Evolutionary conservation across 2,888 invertebrate genomes (phyloP), one percentile per base, ranked within the genome.

Genomic region (Diarsia brunnea): DNA sequence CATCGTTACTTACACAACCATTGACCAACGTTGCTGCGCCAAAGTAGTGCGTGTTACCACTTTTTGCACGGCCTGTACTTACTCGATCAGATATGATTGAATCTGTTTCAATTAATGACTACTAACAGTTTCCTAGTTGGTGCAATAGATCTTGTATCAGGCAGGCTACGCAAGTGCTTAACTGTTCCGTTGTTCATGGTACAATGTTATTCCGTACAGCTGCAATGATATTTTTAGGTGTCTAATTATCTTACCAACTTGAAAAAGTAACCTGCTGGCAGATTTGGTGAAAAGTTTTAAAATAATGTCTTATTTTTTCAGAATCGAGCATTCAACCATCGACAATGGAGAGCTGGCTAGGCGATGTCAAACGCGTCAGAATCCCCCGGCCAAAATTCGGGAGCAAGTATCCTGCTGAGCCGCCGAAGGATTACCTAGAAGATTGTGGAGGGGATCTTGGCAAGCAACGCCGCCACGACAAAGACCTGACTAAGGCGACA

Each of bases 321-420:
- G 81, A 38, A 16, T 31, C 31, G 24, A 55, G 21, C 58, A 61
- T 67, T 75, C 27, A 53, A 21, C 43, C 63, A 47, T 75, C 61
- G 55, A 92, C 85, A 87, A 98, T 98, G 98, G 98, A 98, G 92
- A 98, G 98, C 88, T 98, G 98, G 98, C 94, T 98, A 90, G 97
- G 97, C 85, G 98, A 98, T 93, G 98, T 98, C 67, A 98, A 98
- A 93, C 97, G 98, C 87, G 98, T 98, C 82, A 97, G 98, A 88
- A 98, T 98, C 89, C 98, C 98, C 45, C 97, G 98, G 84, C 98
- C 98, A 10, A 98, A 98, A 96, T 98, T 98, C 91, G 98, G 97
- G 69, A 97, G 97, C 87, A 97, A 96, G 90, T 98, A 97, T 88
- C 98, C 98, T 75, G 97, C 96, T 77, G 98, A 98, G 90, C 98